Base-by-base conservation (phyloP, 2,113 vertebrate species). In the Myiozetetes cayanensis region DNA sequence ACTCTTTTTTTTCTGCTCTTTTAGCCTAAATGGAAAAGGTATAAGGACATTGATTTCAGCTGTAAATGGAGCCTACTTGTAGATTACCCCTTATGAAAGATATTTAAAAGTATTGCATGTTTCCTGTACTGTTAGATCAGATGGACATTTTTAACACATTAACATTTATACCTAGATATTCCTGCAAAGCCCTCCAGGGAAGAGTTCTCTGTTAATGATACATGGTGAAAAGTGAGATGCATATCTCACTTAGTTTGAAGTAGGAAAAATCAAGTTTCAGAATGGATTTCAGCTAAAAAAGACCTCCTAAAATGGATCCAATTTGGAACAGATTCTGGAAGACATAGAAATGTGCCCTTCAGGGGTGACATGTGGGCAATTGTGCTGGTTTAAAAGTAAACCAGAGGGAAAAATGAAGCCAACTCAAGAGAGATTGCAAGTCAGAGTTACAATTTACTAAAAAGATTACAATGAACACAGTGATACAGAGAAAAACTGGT, bases 21-120 rank as follows among this genome's bases (percentile, higher is more conserved):
- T 88, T 85, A 91, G 28, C 6, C 30, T 89, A 85, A 96, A 83
- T 73, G 24, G 67, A 53, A 95, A 96, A 72, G 27, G 23, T 65
- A 80, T 9, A 66, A 91, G 23, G 24, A 52, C 62, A 68, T 43
- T 58, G 44, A 96, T 73, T 88, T 72, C 25, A 89, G 12, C n/a
- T 89, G 11, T 62, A 94, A 94, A 65, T 71, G 63, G 15, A 94
- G 25, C 24, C 52, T 83, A 22, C 18, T 70, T 94, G 56, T 75
- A 85, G 47, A 92, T 87, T 59, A 70, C 10, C 81, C 41, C 52
- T 23, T 20, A 21, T 70, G 31, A 91, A 95, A 67, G 43, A 71
- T 28, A 50, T 14, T 59, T 85, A 78, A 63, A 58, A 80, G 21
- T 70, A 80, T 18, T 50, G 22, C 17, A 19, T 50, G 5, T 72